Evolutionary conservation across 2,797 vertebrate species (phyloP), one percentile per base, ranked within the genome.

Genomic region (Decapterus maruadsi): DNA sequence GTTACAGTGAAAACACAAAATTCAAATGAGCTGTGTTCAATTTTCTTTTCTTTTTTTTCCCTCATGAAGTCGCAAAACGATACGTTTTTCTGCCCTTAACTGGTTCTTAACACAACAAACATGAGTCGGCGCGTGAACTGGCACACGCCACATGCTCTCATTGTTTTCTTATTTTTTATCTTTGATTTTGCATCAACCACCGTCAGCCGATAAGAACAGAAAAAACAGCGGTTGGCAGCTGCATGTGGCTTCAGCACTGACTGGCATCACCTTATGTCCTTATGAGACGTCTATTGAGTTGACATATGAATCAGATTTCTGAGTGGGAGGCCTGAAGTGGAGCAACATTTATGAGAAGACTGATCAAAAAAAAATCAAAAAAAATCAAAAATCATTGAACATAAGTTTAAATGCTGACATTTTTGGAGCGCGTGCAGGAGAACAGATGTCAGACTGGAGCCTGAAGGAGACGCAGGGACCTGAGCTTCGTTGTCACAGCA

Each of bases 281-380:
- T n/a, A n/a, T n/a, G 22, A 59, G 51, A 11, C 10, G 36, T 10
- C 45, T 62, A 67, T 60, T 51, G 1, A 53, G 45, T 19, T 53
- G 54, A 78, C 26, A 31, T 63, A 61, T 62, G 34, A 84, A 43
- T 80, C 43, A 64, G 64, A 66, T 54, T 72, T 65, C 65, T 3
- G 10, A 68, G 83, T 68, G 40, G 40, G 76, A 68, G 20, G 48
- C 22, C 72, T 50, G 19, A 61, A 8, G 46, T 46, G 29, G 0
- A 42, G 38, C 8, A 43, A 13, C n/a, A 42, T 22, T 71, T 59
- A 31, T 14, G 61, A 66, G 40, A 62, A 54, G 6, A 61, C 4
- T 9, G 40, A 40, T n/a, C 22, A 46, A 72, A 26, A 45, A 34
- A 7, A 12, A 42, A 12, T 45, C n/a, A n/a, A n/a, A n/a, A 55